Evolutionary conservation across 2,113 vertebrate species (phyloP).

Genomic region (Ageneiosus marmoratus): DNA sequence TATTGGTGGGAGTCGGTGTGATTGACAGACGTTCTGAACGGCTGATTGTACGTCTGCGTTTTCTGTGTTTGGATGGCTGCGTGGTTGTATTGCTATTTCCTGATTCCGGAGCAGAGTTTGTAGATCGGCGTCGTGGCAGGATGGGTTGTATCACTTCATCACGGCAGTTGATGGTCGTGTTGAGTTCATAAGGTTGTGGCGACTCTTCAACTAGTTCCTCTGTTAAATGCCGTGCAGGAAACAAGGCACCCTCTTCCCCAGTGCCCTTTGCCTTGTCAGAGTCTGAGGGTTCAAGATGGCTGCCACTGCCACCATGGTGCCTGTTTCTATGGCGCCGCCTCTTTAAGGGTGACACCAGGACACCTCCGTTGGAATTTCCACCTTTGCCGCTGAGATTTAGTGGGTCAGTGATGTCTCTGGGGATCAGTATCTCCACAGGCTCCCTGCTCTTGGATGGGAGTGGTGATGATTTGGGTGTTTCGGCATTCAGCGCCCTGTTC

Average conservation of each 20-base stretch:
- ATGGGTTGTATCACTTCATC: constrained; percentile 82
- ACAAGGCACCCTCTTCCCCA: constrained; percentile 19
- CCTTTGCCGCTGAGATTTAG: constrained; percentile 78
- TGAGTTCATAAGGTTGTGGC: constrained; percentile 84
- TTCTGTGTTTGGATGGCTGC: constrained; percentile 65
- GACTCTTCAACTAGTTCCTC: constrained; percentile 47
- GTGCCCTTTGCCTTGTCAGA: constrained; percentile 21
- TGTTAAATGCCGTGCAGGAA: neutral
- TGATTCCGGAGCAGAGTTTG: constrained; percentile 35
- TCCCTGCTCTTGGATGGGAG: constrained; percentile 80
- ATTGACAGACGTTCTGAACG: constrained; percentile 57
- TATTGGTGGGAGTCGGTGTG: neutral
- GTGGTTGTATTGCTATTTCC: constrained; percentile 39
- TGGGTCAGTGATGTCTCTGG: constrained; percentile 89
- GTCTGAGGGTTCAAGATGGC: neutral
- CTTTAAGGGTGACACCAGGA: constrained; percentile 80
- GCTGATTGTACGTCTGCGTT: constrained; percentile 79
- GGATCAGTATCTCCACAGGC: constrained; percentile 88
- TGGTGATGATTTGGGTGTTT: constrained; percentile 86
- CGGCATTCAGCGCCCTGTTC: constrained; percentile 81
- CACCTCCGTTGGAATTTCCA: constrained; percentile 62
- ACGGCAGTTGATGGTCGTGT: constrained; percentile 86
- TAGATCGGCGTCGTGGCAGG: constrained; percentile 66
- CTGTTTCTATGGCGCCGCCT: constrained; percentile 79
- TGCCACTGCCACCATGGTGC: constrained; percentile 59